Percentiles rank a stretch among this genome's conserved stretches.
These are phyloP conservation scores for Mylabris phalerata DNA, from an alignment of 1,140 invertebrate species.

Conservation along the genomic window DNA sequence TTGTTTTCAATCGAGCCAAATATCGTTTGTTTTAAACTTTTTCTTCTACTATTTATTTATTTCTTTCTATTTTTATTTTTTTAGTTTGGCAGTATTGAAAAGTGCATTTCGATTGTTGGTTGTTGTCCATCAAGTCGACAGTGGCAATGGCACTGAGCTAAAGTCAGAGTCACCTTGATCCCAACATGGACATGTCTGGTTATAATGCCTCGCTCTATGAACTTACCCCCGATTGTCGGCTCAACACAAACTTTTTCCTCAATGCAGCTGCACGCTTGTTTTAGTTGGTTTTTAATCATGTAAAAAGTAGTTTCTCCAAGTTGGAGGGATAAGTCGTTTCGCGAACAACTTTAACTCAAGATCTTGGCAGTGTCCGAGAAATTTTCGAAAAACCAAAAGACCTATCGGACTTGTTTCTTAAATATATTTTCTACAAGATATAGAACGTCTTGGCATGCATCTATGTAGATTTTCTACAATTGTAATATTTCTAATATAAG, in stretches of 20 bases:
- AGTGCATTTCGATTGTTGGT: slow-evolving; percentile 5
- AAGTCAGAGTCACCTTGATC: slow-evolving; percentile 30
- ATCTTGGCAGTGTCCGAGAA: too few relatives aligned
- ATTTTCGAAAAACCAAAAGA: too few relatives aligned
- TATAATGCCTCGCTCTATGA: slow-evolving; percentile 31
- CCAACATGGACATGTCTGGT: slow-evolving; percentile 37
- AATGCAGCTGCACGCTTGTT: slow-evolving; percentile 31
- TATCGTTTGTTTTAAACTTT: not conserved
- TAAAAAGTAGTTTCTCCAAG: slow-evolving; percentile 38
- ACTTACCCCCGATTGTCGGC: slow-evolving; percentile 38
- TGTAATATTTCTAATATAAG: too few relatives aligned
- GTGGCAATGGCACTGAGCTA: slow-evolving; percentile 18
- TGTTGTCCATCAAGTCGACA: slow-evolving; percentile 15
- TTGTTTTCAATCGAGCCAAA: not conserved
- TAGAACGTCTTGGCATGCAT: too few relatives aligned
- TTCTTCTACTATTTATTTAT: not conserved
- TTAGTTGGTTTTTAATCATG: slow-evolving; percentile 30
- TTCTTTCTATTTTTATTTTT: not conserved
- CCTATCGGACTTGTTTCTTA: too few relatives aligned
- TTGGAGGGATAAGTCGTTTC: slow-evolving; percentile 27
- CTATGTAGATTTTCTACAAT: too few relatives aligned
- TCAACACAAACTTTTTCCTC: slow-evolving; percentile 33
- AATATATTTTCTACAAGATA: too few relatives aligned
- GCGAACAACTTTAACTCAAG: not conserved
- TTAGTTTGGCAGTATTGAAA: not conserved